Percentiles rank a stretch among this genome's conserved stretches.
phyloP scores from a whole-genome alignment of 1,140 invertebrate species.

The Leptinotarsa texana region DNA sequence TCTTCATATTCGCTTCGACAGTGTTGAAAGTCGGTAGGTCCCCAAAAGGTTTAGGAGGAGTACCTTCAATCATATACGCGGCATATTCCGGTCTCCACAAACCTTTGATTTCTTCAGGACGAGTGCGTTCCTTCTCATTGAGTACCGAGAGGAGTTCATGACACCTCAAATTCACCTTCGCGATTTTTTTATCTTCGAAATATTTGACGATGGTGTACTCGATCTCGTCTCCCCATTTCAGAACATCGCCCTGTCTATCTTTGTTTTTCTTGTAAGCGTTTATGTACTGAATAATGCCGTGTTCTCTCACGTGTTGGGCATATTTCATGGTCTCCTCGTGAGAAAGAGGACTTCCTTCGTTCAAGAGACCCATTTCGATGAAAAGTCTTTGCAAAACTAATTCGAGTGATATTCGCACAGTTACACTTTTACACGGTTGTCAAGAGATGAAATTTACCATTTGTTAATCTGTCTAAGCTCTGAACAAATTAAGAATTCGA shows the following conservation, averaged over 20 bases:
- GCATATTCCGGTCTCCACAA: conserved; percentile 99
- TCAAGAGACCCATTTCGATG: conserved; percentile 85
- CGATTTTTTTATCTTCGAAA: conserved; percentile 84
- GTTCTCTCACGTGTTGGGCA: conserved; percentile 71
- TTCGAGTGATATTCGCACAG: too few relatives aligned
- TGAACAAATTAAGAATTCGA: neutral
- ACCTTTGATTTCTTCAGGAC: conserved; percentile 81
- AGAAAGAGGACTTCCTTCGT: conserved; percentile 88
- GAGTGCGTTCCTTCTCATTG: conserved; percentile 78
- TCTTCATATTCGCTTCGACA: conserved; percentile 96
- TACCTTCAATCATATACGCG: conserved; percentile 98
- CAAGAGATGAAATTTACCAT: too few relatives aligned
- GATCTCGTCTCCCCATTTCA: conserved; percentile 98
- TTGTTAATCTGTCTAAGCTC: too few relatives aligned
- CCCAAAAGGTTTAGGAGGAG: conserved; percentile 95
- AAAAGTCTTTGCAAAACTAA: neutral
- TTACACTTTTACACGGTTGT: too few relatives aligned
- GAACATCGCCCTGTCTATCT: conserved; percentile 85
- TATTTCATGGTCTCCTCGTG: conserved; percentile 96
- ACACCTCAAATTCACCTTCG: conserved; percentile 81
- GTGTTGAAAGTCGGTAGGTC: conserved; percentile 94
- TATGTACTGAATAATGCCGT: conserved; percentile 81
- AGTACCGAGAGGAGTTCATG: conserved; percentile 77
- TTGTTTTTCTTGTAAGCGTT: conserved; percentile 73
- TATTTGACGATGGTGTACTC: conserved; percentile 98